Conservation (phyloP, 2,888 invertebrate genomes). For the Gibbula magus region DNA sequence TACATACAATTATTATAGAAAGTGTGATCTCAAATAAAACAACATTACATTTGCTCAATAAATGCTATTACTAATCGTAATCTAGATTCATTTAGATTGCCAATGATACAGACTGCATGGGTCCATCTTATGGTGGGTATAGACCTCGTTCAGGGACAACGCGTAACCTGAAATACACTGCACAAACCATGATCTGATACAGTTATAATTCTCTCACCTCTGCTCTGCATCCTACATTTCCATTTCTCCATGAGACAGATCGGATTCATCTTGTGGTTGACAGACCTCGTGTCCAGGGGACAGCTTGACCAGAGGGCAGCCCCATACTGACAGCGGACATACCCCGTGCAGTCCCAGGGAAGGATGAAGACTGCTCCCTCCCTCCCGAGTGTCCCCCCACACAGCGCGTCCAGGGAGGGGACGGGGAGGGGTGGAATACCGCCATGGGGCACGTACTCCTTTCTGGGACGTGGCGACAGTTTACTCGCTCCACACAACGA, state of each 20-base stretch:
- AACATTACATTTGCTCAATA: too few species aligned
- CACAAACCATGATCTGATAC: too few species aligned
- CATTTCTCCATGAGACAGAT: background rate
- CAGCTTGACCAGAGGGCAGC: conserved; percentile 10
- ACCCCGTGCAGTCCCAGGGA: conserved; percentile 22
- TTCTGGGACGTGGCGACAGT: background rate
- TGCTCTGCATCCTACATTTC: background rate
- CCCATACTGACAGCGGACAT: background rate
- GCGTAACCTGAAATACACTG: too few species aligned
- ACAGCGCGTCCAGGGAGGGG: background rate
- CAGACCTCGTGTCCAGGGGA: background rate
- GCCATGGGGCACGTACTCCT: background rate
- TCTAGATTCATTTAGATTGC: too few species aligned
- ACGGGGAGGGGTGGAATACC: background rate
- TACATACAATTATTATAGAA: too few species aligned
- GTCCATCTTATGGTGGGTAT: too few species aligned
- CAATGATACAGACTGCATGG: too few species aligned
- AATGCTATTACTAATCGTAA: too few species aligned
- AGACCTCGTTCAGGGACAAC: too few species aligned
- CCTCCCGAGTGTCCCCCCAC: background rate
- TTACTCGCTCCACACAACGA: too few species aligned
- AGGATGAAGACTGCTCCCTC: background rate
- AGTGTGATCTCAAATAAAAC: too few species aligned
- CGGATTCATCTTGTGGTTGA: background rate
- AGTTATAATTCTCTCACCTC: background rate